Evolutionary conservation across 2,888 invertebrate species (phyloP).

Genomic region (Drosophila helvetica): DNA sequence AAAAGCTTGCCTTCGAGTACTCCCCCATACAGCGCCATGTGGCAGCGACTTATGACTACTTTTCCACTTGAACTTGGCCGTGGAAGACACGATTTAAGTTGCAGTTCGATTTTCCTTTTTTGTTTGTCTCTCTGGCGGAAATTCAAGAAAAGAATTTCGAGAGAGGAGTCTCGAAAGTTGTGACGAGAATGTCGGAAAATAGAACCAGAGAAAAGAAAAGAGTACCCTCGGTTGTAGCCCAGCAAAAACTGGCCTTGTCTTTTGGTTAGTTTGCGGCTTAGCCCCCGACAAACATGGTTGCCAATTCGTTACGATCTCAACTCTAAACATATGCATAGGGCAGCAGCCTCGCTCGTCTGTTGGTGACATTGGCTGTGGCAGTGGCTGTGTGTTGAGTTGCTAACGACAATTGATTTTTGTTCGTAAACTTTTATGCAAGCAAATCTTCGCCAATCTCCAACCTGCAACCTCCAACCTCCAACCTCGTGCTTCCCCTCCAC

Average conservation of each 20-base stretch:
- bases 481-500: slow-evolving; percentile 21
- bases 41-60: slow-evolving; percentile 59
- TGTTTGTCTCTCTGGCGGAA: slow-evolving; percentile 4
- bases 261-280: slow-evolving; percentile 48
- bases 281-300: slow-evolving; percentile 30
- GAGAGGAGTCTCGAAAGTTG: background rate
- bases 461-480: slow-evolving; percentile 4
- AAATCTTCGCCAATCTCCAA: slow-evolving; percentile 45
- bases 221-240: background rate
- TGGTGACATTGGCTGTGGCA: slow-evolving; percentile 23
- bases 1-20: slow-evolving; percentile 37
- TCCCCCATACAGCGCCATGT: slow-evolving; percentile 20
- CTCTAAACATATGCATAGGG: slow-evolving; percentile 29
- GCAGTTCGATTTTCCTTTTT: slow-evolving; percentile 34
- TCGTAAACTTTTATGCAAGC: slow-evolving; percentile 63
- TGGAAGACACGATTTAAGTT: slow-evolving; percentile 39
- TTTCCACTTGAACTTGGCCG: slow-evolving; percentile 69
- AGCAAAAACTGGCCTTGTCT: slow-evolving; percentile 21
- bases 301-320: slow-evolving; percentile 28
- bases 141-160: background rate
- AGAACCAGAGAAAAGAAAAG: background rate
- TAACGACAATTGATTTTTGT: slow-evolving; percentile 68
- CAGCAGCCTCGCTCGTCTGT: slow-evolving; percentile 22
- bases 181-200: too few relatives aligned
- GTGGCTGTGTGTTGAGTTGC: background rate